phyloP scores from a whole-genome alignment of 2,797 vertebrate species.

The Garrulus glandarius region DNA sequence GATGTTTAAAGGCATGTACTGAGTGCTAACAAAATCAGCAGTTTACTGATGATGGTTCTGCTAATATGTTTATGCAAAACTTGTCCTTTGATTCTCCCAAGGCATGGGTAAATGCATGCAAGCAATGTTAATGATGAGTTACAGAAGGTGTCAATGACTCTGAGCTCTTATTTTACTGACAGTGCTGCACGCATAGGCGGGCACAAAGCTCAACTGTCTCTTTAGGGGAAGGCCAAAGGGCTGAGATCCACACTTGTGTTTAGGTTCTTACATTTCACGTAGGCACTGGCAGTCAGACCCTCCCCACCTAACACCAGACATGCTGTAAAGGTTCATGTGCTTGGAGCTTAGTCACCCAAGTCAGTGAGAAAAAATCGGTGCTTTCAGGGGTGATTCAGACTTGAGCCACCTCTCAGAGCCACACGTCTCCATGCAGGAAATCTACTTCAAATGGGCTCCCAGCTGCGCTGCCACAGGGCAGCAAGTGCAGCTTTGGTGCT shows the following conservation, averaged over 20 bases:
- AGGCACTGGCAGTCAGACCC: not conserved
- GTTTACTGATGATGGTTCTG: not conserved
- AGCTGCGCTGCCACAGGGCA: accelerated
- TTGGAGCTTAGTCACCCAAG: not conserved
- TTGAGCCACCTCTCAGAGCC: not conserved
- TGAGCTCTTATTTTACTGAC: not conserved
- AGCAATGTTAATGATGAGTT: not conserved
- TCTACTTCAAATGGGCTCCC: not conserved
- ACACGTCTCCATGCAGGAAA: accelerated
- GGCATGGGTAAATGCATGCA: not conserved
- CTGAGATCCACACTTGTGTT: not conserved
- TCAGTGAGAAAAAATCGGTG: accelerated
- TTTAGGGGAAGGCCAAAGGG: not conserved
- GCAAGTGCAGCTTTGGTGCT: not conserved
- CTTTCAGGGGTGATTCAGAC: not conserved
- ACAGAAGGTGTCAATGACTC: not conserved
- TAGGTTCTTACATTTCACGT: not conserved
- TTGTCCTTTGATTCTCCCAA: not conserved
- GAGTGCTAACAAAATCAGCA: not conserved
- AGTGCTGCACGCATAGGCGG: accelerated
- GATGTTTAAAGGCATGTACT: not conserved
- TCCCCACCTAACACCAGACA: not conserved
- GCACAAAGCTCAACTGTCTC: not conserved
- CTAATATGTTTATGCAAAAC: constrained; percentile 10
- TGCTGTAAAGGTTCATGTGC: accelerated